These are phyloP conservation scores for Myotis vivesi DNA, from an alignment of 2,797 vertebrate genomes.

Conservation along the genomic window DNA sequence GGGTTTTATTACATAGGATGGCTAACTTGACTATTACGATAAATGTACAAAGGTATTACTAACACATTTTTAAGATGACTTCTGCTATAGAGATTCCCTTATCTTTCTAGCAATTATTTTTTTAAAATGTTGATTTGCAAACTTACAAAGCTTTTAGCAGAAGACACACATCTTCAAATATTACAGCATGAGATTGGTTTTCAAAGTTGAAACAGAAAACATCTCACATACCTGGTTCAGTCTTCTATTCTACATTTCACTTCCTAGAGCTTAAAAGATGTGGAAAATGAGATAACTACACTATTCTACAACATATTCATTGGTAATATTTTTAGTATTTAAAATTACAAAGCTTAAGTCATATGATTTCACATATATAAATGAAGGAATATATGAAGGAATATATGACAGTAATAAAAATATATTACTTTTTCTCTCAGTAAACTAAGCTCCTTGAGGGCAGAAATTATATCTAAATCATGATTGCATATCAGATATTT, in stretches of 20 bases:
- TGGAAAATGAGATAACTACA: neutral
- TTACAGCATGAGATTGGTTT: neutral
- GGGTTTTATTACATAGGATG: neutral
- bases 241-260: neutral
- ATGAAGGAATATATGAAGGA: neutral
- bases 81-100: neutral
- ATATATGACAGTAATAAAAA: neutral
- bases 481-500: neutral
- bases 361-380: neutral
- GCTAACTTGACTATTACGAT: neutral
- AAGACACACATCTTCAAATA: neutral
- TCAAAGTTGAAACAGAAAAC: neutral
- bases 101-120: neutral
- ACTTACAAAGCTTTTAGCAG: neutral
- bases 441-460: neutral
- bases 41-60: neutral
- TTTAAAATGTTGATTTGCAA: constrained; percentile 35
- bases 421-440: neutral
- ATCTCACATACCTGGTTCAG: neutral
- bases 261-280: neutral
- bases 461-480: neutral
- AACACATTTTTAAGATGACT: neutral
- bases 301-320: neutral
- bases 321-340: neutral
- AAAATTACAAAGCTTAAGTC: neutral